Evolutionary conservation across 2,888 invertebrate genomes (phyloP).

Genomic region (Lordiphosa fenestrarum): DNA sequence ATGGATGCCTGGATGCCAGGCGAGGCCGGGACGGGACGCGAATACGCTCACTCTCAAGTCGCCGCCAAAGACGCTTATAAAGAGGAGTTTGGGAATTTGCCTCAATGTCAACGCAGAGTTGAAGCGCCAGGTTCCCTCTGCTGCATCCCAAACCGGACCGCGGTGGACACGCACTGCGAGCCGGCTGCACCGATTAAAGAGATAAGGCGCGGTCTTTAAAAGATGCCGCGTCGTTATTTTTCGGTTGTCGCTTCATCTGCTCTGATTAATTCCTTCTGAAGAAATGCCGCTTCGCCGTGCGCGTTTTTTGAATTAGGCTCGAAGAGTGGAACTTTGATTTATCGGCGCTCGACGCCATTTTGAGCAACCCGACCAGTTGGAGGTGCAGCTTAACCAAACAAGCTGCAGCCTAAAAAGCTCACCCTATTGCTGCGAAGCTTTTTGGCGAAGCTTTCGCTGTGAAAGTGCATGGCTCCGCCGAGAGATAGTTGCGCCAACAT

Average conservation of each 20-base stretch:
- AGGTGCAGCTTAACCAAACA: slow-evolving; percentile 50
- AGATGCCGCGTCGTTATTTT: slow-evolving; percentile 70
- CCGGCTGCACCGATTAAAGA: slow-evolving; percentile 53
- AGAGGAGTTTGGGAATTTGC: slow-evolving; percentile 35
- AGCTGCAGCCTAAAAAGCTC: slow-evolving; percentile 42
- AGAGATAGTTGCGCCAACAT: slow-evolving; percentile 14
- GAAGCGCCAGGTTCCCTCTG: slow-evolving; percentile 47
- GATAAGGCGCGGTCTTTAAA: slow-evolving; percentile 55
- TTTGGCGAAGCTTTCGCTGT: slow-evolving; percentile 33
- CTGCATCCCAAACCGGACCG: slow-evolving; percentile 24
- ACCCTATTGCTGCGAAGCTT: slow-evolving; percentile 30
- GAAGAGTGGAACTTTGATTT: slow-evolving; percentile 55
- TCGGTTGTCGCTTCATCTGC: slow-evolving; percentile 71
- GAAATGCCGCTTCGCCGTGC: slow-evolving; percentile 52
- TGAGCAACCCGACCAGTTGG: slow-evolving; percentile 18
- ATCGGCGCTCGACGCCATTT: slow-evolving; percentile 67
- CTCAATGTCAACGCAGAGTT: slow-evolving; percentile 52
- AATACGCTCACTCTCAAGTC: not conserved
- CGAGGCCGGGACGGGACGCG: not conserved
- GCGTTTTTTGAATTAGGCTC: slow-evolving; percentile 23
- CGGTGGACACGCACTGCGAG: slow-evolving; percentile 54
- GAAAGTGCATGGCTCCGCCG: slow-evolving; percentile 39
- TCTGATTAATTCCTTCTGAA: slow-evolving; percentile 70
- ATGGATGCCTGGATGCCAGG: slow-evolving; percentile 47
- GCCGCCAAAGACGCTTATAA: slow-evolving; percentile 10